Percentiles rank a stretch among this genome's conserved stretches.
Conservation (phyloP, 2,113 vertebrate species). For the Salvelinus namaycush region DNA sequence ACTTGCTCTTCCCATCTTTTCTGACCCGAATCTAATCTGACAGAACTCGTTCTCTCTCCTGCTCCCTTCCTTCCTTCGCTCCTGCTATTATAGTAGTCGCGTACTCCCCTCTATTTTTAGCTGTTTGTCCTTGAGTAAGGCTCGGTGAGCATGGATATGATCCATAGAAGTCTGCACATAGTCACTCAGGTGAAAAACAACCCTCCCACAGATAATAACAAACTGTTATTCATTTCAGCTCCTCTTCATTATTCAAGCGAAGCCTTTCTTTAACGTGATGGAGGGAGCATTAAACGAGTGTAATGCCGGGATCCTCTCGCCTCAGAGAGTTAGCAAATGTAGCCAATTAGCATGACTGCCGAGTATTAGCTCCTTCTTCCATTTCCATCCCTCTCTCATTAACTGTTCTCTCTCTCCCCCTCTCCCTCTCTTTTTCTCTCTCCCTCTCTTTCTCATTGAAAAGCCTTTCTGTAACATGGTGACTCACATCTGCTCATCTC, state of each 20-base stretch:
- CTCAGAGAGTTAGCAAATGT: slow-evolving; percentile 68
- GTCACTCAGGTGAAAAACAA: slow-evolving; percentile 32
- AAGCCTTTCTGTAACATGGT: slow-evolving; percentile 51
- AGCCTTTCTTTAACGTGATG: slow-evolving; percentile 65
- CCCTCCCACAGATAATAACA: slow-evolving; percentile 31
- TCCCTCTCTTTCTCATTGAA: slow-evolving; percentile 62
- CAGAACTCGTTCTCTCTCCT: slow-evolving; percentile 55
- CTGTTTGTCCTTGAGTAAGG: slow-evolving; percentile 70
- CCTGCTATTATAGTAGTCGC: slow-evolving; percentile 34
- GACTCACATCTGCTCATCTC: slow-evolving; percentile 63
- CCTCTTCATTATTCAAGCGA: slow-evolving; percentile 55
- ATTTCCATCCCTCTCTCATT: slow-evolving; percentile 62
- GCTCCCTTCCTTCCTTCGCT: slow-evolving; percentile 10
- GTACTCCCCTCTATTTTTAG: slow-evolving; percentile 70
- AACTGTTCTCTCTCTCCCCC: slow-evolving; percentile 51
- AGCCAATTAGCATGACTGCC: slow-evolving; percentile 73
- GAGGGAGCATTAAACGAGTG: slow-evolving; percentile 57
- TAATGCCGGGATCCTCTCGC: slow-evolving; percentile 47
- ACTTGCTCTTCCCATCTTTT: slow-evolving; percentile 43
- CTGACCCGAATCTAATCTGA: slow-evolving; percentile 70
- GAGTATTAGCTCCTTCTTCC: slow-evolving; percentile 54
- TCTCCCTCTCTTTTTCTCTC: slow-evolving; percentile 48
- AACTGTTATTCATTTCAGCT: slow-evolving; percentile 49
- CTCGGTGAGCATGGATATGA: slow-evolving; percentile 67
- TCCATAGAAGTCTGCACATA: slow-evolving; percentile 55